A percentile compares a stretch with the other conserved stretches of the same genome.
Conservation (phyloP, 2,888 invertebrate species). For the Aspidapion aeneum region DNA sequence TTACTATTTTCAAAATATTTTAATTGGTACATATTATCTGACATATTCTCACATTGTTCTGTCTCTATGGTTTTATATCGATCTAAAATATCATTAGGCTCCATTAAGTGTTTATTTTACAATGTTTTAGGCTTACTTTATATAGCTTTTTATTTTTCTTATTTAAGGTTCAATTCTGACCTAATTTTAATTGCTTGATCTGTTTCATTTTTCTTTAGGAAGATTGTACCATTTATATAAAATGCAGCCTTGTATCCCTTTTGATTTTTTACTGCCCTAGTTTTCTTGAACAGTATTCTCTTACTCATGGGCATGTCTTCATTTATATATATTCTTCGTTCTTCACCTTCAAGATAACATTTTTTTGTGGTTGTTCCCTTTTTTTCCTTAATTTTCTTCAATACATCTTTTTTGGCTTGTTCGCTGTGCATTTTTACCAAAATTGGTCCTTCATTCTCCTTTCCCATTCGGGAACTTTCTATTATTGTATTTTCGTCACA, state of each 20-base stretch:
- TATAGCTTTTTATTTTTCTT: too few species aligned
- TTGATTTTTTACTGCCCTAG: too few species aligned
- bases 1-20: neutral
- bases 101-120: neutral
- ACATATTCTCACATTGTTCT: neutral
- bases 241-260: too few species aligned
- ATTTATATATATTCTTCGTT: conserved; percentile 2
- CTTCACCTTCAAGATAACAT: neutral
- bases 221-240: too few species aligned
- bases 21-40: too few species aligned
- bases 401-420: conserved; percentile 3
- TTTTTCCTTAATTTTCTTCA: too few species aligned
- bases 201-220: neutral
- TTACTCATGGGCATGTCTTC: conserved; percentile 2
- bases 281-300: neutral
- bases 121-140: neutral
- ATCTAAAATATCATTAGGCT: neutral
- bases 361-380: too few species aligned
- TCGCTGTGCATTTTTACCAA: neutral
- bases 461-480: neutral
- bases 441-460: neutral
- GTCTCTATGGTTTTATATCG: neutral
- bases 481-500: neutral
- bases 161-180: neutral
- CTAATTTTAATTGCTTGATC: too few species aligned